Conservation (phyloP, 64 coral and sea anemone genomes). For the Montipora foliosa region DNA sequence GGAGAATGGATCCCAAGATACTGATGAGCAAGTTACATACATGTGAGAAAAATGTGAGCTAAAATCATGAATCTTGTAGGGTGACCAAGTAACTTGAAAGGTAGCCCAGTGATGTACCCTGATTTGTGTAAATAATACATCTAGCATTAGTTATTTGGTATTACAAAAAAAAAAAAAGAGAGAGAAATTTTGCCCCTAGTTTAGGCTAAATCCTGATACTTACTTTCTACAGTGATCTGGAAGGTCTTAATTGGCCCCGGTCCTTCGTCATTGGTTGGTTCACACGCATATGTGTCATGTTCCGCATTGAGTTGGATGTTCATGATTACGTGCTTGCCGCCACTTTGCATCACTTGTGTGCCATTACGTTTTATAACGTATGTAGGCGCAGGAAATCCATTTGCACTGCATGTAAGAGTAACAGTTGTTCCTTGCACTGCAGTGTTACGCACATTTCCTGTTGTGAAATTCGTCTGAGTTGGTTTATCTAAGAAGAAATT, state of each 20-base stretch:
- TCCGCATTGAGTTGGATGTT: conserved; percentile 30
- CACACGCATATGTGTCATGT: conserved; percentile 35
- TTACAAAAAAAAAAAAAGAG: too few relatives aligned
- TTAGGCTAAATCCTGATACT: background rate
- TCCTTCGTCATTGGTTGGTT: conserved; percentile 46
- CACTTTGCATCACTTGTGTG: background rate
- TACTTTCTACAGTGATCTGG: conserved; percentile 55
- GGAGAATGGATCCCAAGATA: too few relatives aligned
- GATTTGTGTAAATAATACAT: too few relatives aligned
- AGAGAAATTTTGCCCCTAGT: too few relatives aligned
- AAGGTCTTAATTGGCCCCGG: conserved; percentile 33
- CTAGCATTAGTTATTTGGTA: too few relatives aligned
- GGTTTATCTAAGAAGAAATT: conserved; percentile 49
- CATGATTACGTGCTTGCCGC: background rate
- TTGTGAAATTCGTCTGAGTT: conserved; percentile 53
- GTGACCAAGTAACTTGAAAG: too few relatives aligned
- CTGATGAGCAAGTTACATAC: too few relatives aligned
- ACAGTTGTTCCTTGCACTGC: conserved; percentile 12
- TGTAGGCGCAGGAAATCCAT: background rate
- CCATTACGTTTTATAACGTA: conserved; percentile 53
- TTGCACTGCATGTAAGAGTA: conserved; percentile 20
- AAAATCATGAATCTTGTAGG: too few relatives aligned
- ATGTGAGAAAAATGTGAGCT: too few relatives aligned
- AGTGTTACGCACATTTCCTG: conserved; percentile 48
- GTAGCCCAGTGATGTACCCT: too few relatives aligned